These are phyloP conservation scores for Coilia nasus DNA, from an alignment of 2,797 vertebrate genomes.

Conservation along the genomic window DNA sequence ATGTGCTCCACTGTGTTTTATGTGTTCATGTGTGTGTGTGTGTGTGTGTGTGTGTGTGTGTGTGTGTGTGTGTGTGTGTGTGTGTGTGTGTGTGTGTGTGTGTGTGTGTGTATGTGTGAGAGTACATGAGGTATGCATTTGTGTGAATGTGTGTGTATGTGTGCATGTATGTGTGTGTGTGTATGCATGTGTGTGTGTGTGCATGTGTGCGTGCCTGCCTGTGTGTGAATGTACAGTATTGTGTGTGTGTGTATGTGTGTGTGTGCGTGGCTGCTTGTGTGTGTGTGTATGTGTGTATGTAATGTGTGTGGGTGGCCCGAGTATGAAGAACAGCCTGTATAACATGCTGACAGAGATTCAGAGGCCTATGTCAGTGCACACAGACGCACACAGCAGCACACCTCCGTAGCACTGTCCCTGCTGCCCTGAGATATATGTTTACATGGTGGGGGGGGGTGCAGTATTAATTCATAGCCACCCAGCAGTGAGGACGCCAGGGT, in stretches of 20 bases:
- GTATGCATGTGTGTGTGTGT: conserved; percentile 6
- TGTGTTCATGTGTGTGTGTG: background rate
- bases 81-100: background rate
- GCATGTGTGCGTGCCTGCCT: background rate
- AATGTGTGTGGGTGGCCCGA: conserved; percentile 1
- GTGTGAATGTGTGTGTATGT: conserved; percentile 26
- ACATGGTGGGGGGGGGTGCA: conserved; percentile 19
- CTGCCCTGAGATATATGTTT: conserved; percentile 28
- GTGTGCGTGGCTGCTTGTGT: background rate
- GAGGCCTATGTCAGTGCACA: conserved; percentile 36
- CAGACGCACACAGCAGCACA: conserved; percentile 28
- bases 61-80: background rate
- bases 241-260: no score
- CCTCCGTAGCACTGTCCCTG: background rate
- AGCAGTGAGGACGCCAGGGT: conserved; percentile 4
- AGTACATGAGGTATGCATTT: background rate
- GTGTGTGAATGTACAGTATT: background rate
- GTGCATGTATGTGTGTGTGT: background rate
- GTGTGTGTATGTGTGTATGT: background rate
- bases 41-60: background rate
- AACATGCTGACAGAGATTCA: conserved; percentile 38
- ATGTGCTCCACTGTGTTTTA: background rate
- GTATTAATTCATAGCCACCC: conserved; percentile 47
- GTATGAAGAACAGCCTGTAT: conserved; percentile 29
- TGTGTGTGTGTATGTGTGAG: background rate